Conservation (phyloP, 1,140 invertebrate species). For the Physella acuta region DNA sequence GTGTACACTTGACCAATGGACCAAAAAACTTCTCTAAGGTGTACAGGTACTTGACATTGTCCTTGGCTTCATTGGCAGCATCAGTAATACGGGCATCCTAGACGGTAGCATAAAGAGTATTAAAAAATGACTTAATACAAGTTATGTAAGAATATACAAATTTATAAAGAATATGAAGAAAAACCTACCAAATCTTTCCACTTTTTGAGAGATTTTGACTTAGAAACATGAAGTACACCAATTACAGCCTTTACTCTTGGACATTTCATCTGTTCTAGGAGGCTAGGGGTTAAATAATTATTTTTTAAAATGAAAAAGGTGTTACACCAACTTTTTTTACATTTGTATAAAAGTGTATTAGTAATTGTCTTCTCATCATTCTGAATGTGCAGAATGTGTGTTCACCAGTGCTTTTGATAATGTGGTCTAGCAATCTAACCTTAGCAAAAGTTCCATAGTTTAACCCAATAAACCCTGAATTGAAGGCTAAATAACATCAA, state of each 20-base stretch:
- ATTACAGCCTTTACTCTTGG: constrained; percentile 62
- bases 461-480: too few species aligned
- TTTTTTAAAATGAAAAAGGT: too few species aligned
- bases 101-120: not conserved
- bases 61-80: constrained; percentile 82
- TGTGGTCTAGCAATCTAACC: too few species aligned
- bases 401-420: too few species aligned
- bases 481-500: too few species aligned
- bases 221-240: constrained; percentile 77
- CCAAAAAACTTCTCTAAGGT: constrained; percentile 93
- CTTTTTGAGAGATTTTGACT: constrained; percentile 76
- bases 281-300: too few species aligned
- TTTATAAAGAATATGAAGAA: not conserved
- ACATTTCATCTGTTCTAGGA: constrained; percentile 76
- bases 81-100: constrained; percentile 61
- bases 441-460: too few species aligned
- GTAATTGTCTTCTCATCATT: too few species aligned
- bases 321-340: too few species aligned
- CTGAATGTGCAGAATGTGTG: too few species aligned
- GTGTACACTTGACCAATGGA: constrained; percentile 87
- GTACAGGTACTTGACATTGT: constrained; percentile 94
- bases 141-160: not conserved
- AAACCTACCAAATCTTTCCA: constrained; percentile 72
- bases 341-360: too few species aligned
- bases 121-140: not conserved